Evolutionary conservation across 1,140 invertebrate species (phyloP).

Genomic region (Tribolium castaneum): DNA sequence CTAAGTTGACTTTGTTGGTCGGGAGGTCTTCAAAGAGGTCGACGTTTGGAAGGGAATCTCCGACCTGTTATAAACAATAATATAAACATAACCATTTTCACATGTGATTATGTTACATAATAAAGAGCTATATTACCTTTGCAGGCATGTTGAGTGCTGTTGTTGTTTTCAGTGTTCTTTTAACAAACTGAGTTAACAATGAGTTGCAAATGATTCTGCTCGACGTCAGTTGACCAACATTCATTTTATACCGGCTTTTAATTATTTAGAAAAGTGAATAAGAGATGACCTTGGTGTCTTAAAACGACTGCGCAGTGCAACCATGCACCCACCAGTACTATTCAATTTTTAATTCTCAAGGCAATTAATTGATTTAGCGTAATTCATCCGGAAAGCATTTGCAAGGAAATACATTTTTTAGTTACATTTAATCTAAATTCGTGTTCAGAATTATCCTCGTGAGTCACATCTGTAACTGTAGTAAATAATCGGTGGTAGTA

Average conservation of each 20-base stretch:
- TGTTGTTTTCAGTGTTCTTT: slow-evolving; percentile 24
- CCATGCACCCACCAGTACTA: not conserved
- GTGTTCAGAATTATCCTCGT: too few species aligned
- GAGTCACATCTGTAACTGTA: too few species aligned
- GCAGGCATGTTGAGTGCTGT: slow-evolving; percentile 49
- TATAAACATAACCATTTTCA: slow-evolving; percentile 20
- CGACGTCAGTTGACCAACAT: slow-evolving; percentile 14
- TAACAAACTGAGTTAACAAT: not conserved
- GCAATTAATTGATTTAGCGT: not conserved
- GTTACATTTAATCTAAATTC: too few species aligned
- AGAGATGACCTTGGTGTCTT: slow-evolving; percentile 13
- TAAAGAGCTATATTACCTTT: slow-evolving; percentile 40
- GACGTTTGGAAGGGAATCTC: slow-evolving; percentile 82
- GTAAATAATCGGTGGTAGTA: too few species aligned
- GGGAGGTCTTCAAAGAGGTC: slow-evolving; percentile 88
- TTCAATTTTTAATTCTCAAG: not conserved
- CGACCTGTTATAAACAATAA: slow-evolving; percentile 72
- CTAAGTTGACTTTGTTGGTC: slow-evolving; percentile 85
- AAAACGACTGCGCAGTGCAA: slow-evolving; percentile 17
- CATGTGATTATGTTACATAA: slow-evolving; percentile 8
- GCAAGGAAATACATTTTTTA: too few species aligned
- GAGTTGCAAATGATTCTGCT: slow-evolving; percentile 6
- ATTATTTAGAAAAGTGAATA: not conserved
- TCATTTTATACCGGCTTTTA: slow-evolving; percentile 47
- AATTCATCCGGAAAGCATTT: not conserved